These are phyloP conservation scores for Dunckerocampus dactyliophorus DNA, from an alignment of 2,113 vertebrate genomes.

Conservation along the genomic window DNA sequence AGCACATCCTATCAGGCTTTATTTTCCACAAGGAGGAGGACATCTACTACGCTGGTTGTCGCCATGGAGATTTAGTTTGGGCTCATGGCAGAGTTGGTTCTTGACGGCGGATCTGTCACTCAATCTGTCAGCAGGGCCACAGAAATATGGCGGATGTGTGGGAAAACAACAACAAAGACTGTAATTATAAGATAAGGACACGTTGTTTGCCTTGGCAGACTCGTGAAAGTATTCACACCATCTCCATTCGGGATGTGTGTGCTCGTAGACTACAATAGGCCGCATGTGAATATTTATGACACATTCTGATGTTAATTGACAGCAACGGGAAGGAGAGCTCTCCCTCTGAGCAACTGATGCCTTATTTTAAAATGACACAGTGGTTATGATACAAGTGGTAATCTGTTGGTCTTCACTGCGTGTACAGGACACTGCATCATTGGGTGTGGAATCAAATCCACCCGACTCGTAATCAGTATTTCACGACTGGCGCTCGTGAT, in stretches of 20 bases:
- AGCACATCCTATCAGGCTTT: slow-evolving; percentile 8
- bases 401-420: too few species aligned
- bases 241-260: slow-evolving; percentile 7
- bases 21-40: slow-evolving; percentile 8
- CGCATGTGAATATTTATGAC: slow-evolving; percentile 57
- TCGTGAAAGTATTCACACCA: slow-evolving; percentile 11
- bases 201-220: slow-evolving; percentile 2
- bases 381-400: background rate
- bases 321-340: slow-evolving; percentile 54
- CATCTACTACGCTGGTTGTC: slow-evolving; percentile 37
- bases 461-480: too few species aligned
- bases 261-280: slow-evolving; percentile 40
- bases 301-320: slow-evolving; percentile 57
- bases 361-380: slow-evolving; percentile 23
- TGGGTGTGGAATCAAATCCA: too few species aligned
- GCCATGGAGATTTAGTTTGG: slow-evolving; percentile 56
- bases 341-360: slow-evolving; percentile 41
- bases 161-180: slow-evolving; percentile 49
- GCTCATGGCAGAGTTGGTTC: slow-evolving; percentile 41
- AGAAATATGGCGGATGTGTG: slow-evolving; percentile 51
- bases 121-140: slow-evolving; percentile 48
- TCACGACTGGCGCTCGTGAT: too few species aligned
- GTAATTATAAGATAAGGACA: slow-evolving; percentile 47
- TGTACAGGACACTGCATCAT: too few species aligned
- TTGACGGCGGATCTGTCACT: slow-evolving; percentile 48